Conservation (phyloP, 2,113 vertebrate species). For the Rafetus swinhoei region DNA sequence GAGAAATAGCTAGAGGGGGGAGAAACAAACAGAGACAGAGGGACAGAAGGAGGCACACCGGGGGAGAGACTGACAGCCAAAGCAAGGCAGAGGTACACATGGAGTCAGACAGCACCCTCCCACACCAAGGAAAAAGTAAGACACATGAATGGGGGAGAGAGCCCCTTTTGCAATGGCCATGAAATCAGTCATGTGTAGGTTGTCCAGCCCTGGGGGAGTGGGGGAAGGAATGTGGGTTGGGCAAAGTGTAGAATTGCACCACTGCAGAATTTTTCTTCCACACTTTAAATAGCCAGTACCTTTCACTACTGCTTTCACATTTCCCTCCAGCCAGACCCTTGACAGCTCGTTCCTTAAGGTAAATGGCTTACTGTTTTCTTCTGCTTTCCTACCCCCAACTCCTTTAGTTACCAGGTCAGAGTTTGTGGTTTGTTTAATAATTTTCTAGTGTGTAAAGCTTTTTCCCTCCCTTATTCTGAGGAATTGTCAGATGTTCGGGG, state of each 20-base stretch:
- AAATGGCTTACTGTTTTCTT: slow-evolving; percentile 17
- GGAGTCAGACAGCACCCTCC: not conserved
- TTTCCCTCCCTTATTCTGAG: not conserved
- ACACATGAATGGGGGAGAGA: not conserved
- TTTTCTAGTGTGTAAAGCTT: not conserved
- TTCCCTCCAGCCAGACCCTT: slow-evolving; percentile 25
- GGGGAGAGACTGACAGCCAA: not conserved
- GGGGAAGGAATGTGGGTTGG: slow-evolving; percentile 82
- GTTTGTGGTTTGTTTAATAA: slow-evolving; percentile 32
- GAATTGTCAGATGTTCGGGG: not conserved
- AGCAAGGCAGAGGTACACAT: not conserved
- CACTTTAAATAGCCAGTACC: slow-evolving; percentile 84
- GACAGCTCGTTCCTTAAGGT: slow-evolving; percentile 70
- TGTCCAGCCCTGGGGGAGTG: slow-evolving; percentile 66
- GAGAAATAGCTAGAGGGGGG: not conserved
- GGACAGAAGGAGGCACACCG: not conserved
- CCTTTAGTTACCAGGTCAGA: not conserved
- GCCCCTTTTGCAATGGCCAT: slow-evolving; percentile 51
- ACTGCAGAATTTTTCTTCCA: slow-evolving; percentile 66
- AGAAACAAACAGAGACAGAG: not conserved
- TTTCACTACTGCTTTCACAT: slow-evolving; percentile 49
- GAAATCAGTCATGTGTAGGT: slow-evolving; percentile 68
- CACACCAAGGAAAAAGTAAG: not conserved
- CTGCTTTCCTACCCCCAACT: not conserved
- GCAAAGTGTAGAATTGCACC: slow-evolving; percentile 87